Conservation (phyloP, 2,888 invertebrate genomes). For the Hemicrepidius hirtus region DNA sequence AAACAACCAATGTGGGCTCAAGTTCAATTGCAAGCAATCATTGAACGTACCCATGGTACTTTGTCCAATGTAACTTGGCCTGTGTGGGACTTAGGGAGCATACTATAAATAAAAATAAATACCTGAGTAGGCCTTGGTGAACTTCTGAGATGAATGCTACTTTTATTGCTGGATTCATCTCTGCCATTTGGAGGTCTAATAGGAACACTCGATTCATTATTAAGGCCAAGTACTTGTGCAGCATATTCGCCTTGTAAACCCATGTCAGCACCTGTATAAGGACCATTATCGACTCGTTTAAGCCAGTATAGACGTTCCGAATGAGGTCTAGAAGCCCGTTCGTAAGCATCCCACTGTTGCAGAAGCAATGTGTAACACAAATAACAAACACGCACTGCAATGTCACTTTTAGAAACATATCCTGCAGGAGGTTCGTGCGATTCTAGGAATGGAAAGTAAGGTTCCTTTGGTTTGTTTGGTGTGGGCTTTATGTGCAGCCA, state of each 20-base stretch:
- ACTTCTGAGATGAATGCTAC: constrained; percentile 59
- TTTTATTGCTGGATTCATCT: constrained; percentile 58
- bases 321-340: constrained; percentile 87
- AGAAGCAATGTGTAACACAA: constrained; percentile 90
- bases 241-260: constrained; percentile 91
- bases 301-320: constrained; percentile 93
- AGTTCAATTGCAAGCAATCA: too few species aligned
- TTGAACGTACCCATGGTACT: too few species aligned
- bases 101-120: constrained; percentile 2
- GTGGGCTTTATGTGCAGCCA: constrained; percentile 80
- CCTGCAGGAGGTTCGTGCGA: constrained; percentile 90
- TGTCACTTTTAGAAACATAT: constrained; percentile 71
- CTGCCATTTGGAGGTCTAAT: constrained; percentile 64
- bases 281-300: constrained; percentile 92
- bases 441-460: constrained; percentile 94
- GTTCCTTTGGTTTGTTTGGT: constrained; percentile 81
- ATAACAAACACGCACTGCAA: constrained; percentile 84
- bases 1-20: too few species aligned
- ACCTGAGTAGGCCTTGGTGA: constrained; percentile 66
- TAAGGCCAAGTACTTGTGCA: constrained; percentile 88
- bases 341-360: constrained; percentile 95
- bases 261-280: constrained; percentile 92
- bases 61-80: too few species aligned
- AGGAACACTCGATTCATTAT: constrained; percentile 73
- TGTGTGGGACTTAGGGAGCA: too few species aligned